Evolutionary conservation across 2,888 invertebrate species (phyloP), one percentile per base, ranked within the genome.

Genomic region (Dynastes grantii): DNA sequence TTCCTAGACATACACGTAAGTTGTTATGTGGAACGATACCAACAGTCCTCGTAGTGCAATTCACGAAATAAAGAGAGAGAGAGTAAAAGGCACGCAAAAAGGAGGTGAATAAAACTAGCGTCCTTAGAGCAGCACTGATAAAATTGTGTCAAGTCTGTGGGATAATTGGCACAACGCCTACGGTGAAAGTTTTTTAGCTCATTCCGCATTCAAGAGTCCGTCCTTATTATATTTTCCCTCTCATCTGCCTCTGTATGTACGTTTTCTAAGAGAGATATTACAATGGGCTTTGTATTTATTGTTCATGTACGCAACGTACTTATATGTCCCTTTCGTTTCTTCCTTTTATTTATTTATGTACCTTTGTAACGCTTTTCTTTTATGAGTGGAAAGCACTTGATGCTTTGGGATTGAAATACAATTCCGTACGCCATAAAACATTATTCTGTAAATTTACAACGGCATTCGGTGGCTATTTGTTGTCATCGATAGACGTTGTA

Each of bases 221-320:
- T 73, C 16, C 58, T 73, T 73, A 73, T 73, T 73, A 61, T 73
- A 73, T 73, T 73, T 73, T 58, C 58, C 22, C 27, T 58, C 71
- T 71, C 58, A 58, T 71, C 58, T 29, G 29, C 68, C n/a, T 58
- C 67, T n/a, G 22, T 40, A 45, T 67, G 9, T 16, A 16, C 45
- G 11, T n/a, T 5, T n/a, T 40, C 40, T 45, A 49, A 45, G 63
- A 45, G 16, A 22, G 45, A 22, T 67, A 27, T 40, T 64, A 32
- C n/a, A n/a, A n/a, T 64, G 29, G 64, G 37, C 29, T 11, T 55
- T n/a, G 55, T 55, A 55, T 55, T 55, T 55, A n/a, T 45, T 45
- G 11, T 55, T 22, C 55, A 16, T 55, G 4, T 16, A 22, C n/a
- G 53, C 11, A 53, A 53, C 11, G 53, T n/a, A n/a, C 4, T 55